Evolutionary conservation across 2,797 vertebrate genomes (phyloP).

Genomic region (Heterohyrax brucei): DNA sequence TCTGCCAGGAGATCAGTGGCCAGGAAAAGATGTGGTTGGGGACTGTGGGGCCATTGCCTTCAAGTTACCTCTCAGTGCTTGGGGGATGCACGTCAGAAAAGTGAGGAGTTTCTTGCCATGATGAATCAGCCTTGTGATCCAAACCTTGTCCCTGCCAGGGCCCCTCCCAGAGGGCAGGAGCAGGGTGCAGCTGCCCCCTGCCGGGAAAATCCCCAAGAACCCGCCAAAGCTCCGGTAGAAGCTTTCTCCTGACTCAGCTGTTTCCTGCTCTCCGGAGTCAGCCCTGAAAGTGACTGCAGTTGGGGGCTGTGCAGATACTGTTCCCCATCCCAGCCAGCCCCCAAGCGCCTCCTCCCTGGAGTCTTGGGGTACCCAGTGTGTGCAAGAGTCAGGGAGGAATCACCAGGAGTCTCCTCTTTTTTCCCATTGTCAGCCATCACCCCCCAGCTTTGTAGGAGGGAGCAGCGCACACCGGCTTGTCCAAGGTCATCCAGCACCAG

Average conservation of each 20-base stretch:
- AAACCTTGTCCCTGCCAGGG: slow-evolving; percentile 74
- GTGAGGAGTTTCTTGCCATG: slow-evolving; percentile 76
- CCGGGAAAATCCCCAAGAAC: slow-evolving; percentile 83
- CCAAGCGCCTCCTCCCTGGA: background rate
- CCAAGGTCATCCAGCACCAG: no score
- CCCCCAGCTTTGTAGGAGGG: background rate
- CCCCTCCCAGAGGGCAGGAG: slow-evolving; percentile 78
- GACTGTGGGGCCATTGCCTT: slow-evolving; percentile 51
- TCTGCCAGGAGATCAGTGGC: background rate
- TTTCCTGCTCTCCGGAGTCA: slow-evolving; percentile 50
- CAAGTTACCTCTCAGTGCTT: slow-evolving; percentile 30
- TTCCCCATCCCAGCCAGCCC: background rate
- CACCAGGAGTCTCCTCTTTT: background rate
- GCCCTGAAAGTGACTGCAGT: background rate
- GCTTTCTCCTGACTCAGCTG: slow-evolving; percentile 54
- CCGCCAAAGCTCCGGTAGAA: slow-evolving; percentile 60
- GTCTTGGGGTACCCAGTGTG: rapidly evolving
- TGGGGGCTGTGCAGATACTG: background rate
- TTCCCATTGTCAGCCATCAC: background rate
- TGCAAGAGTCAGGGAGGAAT: background rate
- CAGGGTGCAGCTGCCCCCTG: slow-evolving; percentile 65
- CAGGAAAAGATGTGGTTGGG: background rate
- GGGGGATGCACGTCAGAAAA: slow-evolving; percentile 56
- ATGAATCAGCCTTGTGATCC: slow-evolving; percentile 78
- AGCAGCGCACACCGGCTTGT: background rate